Conservation (phyloP, 2,113 vertebrate species). For the Hemiscyllium ocellatum region DNA sequence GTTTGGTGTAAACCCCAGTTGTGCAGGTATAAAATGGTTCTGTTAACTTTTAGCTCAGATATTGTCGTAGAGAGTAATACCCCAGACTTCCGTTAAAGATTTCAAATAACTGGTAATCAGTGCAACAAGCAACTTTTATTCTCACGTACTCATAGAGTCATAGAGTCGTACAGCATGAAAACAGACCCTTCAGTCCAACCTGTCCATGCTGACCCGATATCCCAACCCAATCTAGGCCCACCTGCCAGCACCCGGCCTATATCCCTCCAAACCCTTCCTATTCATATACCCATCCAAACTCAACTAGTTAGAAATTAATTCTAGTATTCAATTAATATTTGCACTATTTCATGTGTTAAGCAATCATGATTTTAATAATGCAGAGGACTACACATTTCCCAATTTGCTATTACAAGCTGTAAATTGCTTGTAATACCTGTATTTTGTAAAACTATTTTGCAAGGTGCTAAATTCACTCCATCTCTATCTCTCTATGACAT, state of each 20-base stretch:
- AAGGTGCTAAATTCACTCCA: background rate
- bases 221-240: too few relatives aligned
- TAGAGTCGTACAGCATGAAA: too few relatives aligned
- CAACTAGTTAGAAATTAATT: background rate
- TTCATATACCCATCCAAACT: too few relatives aligned
- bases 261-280: too few relatives aligned
- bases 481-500: background rate
- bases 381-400: background rate
- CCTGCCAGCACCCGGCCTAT: too few relatives aligned
- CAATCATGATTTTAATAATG: background rate
- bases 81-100: background rate
- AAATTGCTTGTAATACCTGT: background rate
- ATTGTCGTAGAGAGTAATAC: background rate
- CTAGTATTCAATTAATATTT: background rate
- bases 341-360: background rate
- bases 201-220: too few relatives aligned
- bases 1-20: background rate
- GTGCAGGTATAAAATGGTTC: background rate
- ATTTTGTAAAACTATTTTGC: background rate
- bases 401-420: background rate
- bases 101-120: background rate
- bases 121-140: background rate
- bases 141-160: background rate
- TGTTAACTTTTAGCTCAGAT: background rate
- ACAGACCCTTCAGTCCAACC: too few relatives aligned